These are phyloP conservation scores for Sebastes alutus DNA, from an alignment of 2,797 vertebrate species.

Conservation along the genomic window DNA sequence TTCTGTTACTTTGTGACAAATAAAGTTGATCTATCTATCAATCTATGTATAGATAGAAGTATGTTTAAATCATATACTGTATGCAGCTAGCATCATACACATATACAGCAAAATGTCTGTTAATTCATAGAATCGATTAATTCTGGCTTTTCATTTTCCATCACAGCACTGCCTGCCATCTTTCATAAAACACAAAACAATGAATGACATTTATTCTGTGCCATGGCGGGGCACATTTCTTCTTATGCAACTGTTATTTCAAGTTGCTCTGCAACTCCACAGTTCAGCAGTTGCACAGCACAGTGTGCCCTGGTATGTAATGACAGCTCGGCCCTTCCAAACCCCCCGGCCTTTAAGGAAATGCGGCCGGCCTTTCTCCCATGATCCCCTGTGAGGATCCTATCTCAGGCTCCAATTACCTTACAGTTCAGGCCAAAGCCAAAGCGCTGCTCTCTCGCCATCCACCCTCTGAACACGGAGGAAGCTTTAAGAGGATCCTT, in stretches of 20 bases:
- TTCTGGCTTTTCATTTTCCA: not conserved
- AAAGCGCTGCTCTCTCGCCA: not conserved
- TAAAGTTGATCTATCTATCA: no score
- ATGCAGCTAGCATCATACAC: not conserved
- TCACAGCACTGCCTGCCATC: not conserved
- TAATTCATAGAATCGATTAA: not conserved
- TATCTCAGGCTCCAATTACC: conserved; percentile 64
- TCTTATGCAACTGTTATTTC: not conserved
- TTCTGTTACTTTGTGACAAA: no score
- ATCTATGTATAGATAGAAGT: no score
- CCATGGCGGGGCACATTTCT: no score
- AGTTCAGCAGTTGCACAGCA: not conserved
- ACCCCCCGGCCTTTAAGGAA: conserved; percentile 41
- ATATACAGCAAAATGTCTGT: not conserved
- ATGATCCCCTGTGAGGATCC: conserved; percentile 64
- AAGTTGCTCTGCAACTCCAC: not conserved
- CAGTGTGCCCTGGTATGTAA: not conserved
- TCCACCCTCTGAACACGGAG: not conserved
- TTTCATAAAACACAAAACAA: not conserved
- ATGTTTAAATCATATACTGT: not conserved
- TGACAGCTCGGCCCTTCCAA: not conserved
- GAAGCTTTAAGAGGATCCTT: not conserved
- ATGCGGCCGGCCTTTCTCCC: conserved; percentile 32
- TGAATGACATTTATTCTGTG: not conserved
- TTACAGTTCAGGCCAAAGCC: conserved; percentile 29